Evolutionary conservation across 2,797 vertebrate species (phyloP), one percentile per base, ranked within the genome.

Genomic region (Ispidina picta): DNA sequence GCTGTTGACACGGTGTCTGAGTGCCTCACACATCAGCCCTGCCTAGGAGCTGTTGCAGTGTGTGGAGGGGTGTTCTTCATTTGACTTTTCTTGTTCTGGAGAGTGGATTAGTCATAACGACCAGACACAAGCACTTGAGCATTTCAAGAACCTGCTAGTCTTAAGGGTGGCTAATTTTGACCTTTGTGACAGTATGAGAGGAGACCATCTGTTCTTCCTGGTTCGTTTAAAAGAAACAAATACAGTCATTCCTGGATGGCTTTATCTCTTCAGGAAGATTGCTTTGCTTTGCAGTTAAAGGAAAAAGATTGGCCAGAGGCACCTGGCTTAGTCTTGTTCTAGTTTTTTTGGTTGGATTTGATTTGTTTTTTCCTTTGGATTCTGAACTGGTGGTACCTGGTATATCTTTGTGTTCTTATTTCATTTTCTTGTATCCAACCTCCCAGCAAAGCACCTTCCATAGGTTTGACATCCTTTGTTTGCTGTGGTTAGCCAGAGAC

Each of bases 41-140:
- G 55, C 77, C 89, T 65, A 51, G 81, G 77, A 90, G 76, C 29
- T 87, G 60, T 68, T 90, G 86, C 86, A 85, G 71, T 78, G 70
- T 90, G 96, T 93, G 76, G 79, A 95, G 79, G 33, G 39, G 65
- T 91, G 94, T 94, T 95, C 95, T 96, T 95, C 93, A 86, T 93
- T 89, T 96, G 96, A 93, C 91, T 88, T 94, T 93, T 82, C 80
- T 66, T 86, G 74, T 94, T 96, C 86, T 94, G 54, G 76, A 93
- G 91, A 95, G 88, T 52, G 87, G 92, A 94, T 95, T 95, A 94
- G 88, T 96, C 87, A 78, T 37, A 81, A 89, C 5, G 17, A 88
- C 78, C 63, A 95, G 74, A 87, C 83, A 95, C 72, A 82, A 83
- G 74, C 89, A 84, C 88, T 93, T 96, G 86, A 92, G 81, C 66